These are phyloP conservation scores for Tiphia femorata DNA, from an alignment of 2,888 invertebrate genomes.

Conservation along the genomic window DNA sequence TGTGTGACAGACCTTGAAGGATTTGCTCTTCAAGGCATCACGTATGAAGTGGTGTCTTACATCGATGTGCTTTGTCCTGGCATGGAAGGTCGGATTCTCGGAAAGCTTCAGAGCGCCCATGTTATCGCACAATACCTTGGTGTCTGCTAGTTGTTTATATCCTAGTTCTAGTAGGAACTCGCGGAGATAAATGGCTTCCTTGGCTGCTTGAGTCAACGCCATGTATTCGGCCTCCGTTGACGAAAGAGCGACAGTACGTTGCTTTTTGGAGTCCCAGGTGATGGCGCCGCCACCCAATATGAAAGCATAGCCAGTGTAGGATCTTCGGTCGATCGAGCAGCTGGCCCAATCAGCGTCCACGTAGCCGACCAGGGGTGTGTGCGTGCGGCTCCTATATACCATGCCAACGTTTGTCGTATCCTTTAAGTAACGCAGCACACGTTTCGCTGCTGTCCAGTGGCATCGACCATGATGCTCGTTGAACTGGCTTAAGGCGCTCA, in stretches of 20 bases:
- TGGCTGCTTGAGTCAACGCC: constrained; percentile 8
- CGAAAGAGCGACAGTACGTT: constrained; percentile 7
- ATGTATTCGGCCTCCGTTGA: constrained; percentile 18
- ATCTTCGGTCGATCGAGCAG: constrained; percentile 11
- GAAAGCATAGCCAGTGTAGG: constrained; percentile 13
- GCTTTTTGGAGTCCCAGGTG: constrained; percentile 14
- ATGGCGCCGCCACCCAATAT: constrained; percentile 6
- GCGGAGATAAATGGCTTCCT: constrained; percentile 1
- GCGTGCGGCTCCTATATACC: neutral
- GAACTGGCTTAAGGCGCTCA: neutral
- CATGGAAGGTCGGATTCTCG: constrained; percentile 1
- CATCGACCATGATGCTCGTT: neutral
- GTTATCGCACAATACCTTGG: neutral
- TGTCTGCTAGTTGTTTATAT: neutral
- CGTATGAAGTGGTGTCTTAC: constrained; percentile 12
- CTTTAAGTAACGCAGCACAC: neutral
- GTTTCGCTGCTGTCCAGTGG: constrained; percentile 8
- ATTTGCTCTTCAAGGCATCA: neutral
- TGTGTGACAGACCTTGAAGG: neutral
- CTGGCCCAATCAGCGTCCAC: constrained; percentile 21
- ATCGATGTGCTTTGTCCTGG: constrained; percentile 7
- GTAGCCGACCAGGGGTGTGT: neutral
- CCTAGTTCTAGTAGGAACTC: neutral
- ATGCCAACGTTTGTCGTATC: constrained; percentile 1
- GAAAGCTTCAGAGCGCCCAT: constrained; percentile 5